These are phyloP conservation scores for Drosophila fuyamai DNA, from an alignment of 1,140 invertebrate species.

Conservation along the genomic window DNA sequence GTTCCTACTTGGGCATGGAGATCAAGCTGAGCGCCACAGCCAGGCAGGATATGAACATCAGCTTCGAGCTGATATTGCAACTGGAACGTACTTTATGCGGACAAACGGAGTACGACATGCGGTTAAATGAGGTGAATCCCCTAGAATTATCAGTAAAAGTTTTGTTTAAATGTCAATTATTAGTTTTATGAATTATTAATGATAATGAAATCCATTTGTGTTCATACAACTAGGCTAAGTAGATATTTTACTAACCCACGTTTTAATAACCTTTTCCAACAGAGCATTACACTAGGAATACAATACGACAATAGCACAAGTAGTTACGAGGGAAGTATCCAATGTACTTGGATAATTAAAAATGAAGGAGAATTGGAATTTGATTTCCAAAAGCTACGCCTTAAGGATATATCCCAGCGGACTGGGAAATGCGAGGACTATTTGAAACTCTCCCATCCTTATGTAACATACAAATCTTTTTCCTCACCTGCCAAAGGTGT, in stretches of 20 bases:
- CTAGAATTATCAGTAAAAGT: no score
- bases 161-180: no score
- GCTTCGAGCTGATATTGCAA: constrained; percentile 87
- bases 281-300: constrained; percentile 32
- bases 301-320: constrained; percentile 14
- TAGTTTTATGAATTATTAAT: no score
- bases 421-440: constrained; percentile 71
- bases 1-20: constrained; percentile 86
- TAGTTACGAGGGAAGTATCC: constrained; percentile 32
- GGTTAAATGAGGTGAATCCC: constrained; percentile 28
- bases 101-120: constrained; percentile 20
- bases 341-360: constrained; percentile 62
- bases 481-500: no score
- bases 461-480: constrained; percentile 27
- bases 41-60: constrained; percentile 84
- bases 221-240: no score
- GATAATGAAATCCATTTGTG: no score
- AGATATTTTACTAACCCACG: no score
- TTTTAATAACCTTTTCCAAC: no score
- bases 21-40: constrained; percentile 87
- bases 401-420: constrained; percentile 47
- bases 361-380: constrained; percentile 21
- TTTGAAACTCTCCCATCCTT: constrained; percentile 8
- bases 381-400: constrained; percentile 35
- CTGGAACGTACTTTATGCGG: constrained; percentile 85